Evolutionary conservation across 2,888 invertebrate species (phyloP).

Genomic region (Drosophila mettleri): DNA sequence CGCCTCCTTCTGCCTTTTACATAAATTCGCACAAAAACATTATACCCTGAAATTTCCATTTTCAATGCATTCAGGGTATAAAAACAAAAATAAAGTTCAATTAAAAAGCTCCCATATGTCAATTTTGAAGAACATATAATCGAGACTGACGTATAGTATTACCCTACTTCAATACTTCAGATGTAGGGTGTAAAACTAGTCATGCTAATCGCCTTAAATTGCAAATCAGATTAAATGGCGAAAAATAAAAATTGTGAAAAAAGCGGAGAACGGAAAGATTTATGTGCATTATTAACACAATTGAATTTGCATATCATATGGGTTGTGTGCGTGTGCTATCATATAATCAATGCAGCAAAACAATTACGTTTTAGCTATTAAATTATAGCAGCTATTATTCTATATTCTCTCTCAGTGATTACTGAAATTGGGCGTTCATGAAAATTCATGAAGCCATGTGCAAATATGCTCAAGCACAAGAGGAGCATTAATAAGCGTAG

Average conservation of each 20-base stretch:
- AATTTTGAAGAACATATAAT: no score
- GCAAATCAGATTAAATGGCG: conserved; percentile 23
- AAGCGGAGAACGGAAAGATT: conserved; percentile 33
- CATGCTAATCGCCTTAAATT: conserved; percentile 56
- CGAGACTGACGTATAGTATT: background rate
- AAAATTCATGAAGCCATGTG: conserved; percentile 59
- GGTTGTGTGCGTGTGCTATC: conserved; percentile 42
- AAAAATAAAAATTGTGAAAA: conserved; percentile 9
- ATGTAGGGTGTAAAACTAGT: conserved; percentile 2
- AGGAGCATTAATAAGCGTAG: conserved; percentile 37
- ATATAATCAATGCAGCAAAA: conserved; percentile 60
- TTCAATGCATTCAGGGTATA: no score
- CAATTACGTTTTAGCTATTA: conserved; percentile 66
- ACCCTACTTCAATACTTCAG: no score
- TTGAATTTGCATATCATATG: conserved; percentile 66
- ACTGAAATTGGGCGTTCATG: conserved; percentile 41
- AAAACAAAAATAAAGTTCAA: no score
- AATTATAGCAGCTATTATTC: conserved; percentile 51
- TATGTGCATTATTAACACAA: conserved; percentile 57
- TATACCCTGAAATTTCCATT: no score
- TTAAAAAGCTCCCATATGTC: no score
- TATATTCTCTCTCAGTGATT: conserved; percentile 8
- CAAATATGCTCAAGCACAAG: conserved; percentile 45
- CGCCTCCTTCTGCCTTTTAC: no score
- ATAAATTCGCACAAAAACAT: no score